phyloP scores from a whole-genome alignment of 2,888 invertebrate genomes.

The Dermolepida albohirtum region DNA sequence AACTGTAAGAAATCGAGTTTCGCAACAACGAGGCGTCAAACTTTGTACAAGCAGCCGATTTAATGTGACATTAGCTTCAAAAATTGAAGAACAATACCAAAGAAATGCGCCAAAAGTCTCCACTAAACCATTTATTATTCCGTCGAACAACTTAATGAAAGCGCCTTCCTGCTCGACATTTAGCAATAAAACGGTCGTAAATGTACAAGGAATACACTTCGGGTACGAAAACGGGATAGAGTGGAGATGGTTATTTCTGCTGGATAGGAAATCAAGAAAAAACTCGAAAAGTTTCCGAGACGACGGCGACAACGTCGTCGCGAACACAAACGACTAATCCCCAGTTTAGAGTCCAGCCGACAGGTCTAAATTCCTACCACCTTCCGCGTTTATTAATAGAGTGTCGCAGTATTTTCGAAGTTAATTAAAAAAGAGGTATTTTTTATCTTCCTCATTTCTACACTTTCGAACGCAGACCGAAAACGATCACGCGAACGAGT shows the following conservation, averaged over 20 bases:
- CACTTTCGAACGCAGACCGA: background rate
- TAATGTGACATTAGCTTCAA: conserved; percentile 7
- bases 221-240: background rate
- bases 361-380: conserved; percentile 15
- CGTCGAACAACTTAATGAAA: conserved; percentile 29
- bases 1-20: no score
- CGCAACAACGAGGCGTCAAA: no score
- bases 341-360: background rate
- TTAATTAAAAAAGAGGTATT: conserved; percentile 8
- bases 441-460: no score
- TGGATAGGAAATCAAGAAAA: conserved; percentile 4
- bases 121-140: conserved; percentile 24
- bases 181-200: conserved; percentile 24
- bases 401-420: conserved; percentile 21
- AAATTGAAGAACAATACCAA: conserved; percentile 13
- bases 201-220: background rate
- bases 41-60: no score
- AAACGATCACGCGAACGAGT: background rate
- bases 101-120: background rate
- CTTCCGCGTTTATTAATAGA: conserved; percentile 28
- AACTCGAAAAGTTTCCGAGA: background rate
- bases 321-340: background rate
- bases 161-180: conserved; percentile 5
- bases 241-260: no score
- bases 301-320: conserved; percentile 1